phyloP scores from a whole-genome alignment of 2,113 vertebrate genomes.

The Siniperca chuatsi region DNA sequence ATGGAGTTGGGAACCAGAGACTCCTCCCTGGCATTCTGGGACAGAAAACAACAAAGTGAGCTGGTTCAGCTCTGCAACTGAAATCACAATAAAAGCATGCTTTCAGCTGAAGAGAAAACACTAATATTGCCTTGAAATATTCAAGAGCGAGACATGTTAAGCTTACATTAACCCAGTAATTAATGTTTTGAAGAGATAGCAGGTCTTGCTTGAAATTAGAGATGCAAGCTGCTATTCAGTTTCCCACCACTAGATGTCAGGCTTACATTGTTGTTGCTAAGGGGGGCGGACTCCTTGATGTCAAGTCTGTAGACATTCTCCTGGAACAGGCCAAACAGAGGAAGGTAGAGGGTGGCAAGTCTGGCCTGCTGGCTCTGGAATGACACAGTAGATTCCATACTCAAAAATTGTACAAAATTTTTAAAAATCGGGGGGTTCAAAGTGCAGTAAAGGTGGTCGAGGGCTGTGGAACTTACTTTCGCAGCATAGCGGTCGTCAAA shows the following conservation, averaged over 20 bases:
- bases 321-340: conserved; percentile 93
- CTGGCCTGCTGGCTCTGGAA: conserved; percentile 94
- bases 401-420: no score
- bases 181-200: background rate
- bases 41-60: conserved; percentile 32
- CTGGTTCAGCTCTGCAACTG: background rate
- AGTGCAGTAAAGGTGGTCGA: background rate
- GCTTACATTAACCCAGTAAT: conserved; percentile 1
- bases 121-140: background rate
- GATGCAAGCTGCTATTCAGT: background rate
- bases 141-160: background rate
- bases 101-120: background rate
- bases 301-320: conserved; percentile 95
- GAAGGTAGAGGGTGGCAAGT: conserved; percentile 96
- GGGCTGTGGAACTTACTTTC: conserved; percentile 82
- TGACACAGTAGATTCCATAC: background rate
- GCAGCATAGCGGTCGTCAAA: conserved; percentile 94
- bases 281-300: conserved; percentile 88
- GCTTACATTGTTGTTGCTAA: conserved; percentile 87
- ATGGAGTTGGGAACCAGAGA: conserved; percentile 80
- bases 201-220: background rate
- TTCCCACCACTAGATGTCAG: conserved; percentile 59
- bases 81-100: background rate
- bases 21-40: conserved; percentile 90
- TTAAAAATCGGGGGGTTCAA: background rate